phyloP scores from a whole-genome alignment of 2,113 vertebrate genomes.

The Arizona elegans region DNA sequence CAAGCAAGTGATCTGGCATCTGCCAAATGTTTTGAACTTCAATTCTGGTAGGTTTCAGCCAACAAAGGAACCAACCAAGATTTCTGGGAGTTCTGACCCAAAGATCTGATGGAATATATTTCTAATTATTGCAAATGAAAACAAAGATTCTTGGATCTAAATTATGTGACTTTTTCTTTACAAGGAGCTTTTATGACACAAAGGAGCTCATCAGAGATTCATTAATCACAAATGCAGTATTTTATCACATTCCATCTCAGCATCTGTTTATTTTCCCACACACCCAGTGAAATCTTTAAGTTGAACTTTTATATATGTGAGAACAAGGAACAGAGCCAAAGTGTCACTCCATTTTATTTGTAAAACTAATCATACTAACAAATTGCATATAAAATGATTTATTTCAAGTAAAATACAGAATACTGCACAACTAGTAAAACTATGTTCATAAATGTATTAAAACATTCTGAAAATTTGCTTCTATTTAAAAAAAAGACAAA shows the following conservation, averaged over 20 bases:
- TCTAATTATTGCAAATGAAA: not conserved
- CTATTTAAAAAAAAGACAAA: conserved; percentile 52
- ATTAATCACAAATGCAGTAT: not conserved
- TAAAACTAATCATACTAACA: conserved; percentile 65
- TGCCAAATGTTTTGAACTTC: not conserved
- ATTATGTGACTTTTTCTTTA: not conserved
- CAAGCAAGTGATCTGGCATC: not conserved
- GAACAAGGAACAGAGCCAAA: not conserved
- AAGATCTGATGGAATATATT: not conserved
- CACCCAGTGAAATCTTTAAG: not conserved
- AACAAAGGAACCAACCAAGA: not conserved
- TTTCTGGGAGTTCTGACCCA: not conserved
- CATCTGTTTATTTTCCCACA: not conserved
- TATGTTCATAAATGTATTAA: conserved; percentile 67
- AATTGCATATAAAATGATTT: conserved; percentile 67
- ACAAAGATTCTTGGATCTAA: not conserved
- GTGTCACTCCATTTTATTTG: conserved; percentile 66
- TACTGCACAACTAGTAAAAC: conserved; percentile 66
- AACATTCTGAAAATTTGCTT: conserved; percentile 65
- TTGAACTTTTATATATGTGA: not conserved
- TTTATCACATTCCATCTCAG: not conserved
- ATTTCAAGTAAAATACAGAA: conserved; percentile 70
- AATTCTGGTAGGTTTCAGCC: not conserved
- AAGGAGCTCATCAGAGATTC: not conserved
- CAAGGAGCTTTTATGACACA: not conserved